Conservation (phyloP, 2,797 vertebrate species). For the Rhinophrynus dorsalis region DNA sequence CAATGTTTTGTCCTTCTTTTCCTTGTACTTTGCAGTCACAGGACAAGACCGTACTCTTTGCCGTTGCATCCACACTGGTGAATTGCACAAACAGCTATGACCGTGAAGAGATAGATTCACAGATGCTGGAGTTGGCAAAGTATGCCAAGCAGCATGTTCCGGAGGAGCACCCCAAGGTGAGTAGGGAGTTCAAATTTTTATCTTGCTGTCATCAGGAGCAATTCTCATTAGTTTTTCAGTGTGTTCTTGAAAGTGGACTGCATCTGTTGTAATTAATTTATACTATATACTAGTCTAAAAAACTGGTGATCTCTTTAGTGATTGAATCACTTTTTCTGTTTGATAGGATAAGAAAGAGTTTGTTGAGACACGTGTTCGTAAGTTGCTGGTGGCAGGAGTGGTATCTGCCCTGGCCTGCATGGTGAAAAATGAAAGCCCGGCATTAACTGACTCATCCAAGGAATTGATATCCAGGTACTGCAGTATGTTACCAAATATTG, state of each 20-base stretch:
- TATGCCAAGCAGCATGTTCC: conserved; percentile 97
- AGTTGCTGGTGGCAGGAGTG: conserved; percentile 84
- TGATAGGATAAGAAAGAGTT: conserved; percentile 83
- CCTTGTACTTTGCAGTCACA: conserved; percentile 72
- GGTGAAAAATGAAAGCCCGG: conserved; percentile 89
- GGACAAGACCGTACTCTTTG: conserved; percentile 91
- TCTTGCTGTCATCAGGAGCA: background rate
- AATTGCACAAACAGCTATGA: conserved; percentile 98
- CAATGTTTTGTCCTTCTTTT: background rate
- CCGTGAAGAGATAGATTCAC: conserved; percentile 88
- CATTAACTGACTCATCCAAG: conserved; percentile 82
- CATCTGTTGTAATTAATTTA: no score
- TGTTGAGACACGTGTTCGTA: conserved; percentile 81
- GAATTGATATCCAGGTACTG: conserved; percentile 94
- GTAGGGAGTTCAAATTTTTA: background rate
- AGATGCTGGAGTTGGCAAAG: conserved; percentile 95
- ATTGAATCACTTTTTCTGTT: background rate
- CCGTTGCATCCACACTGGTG: conserved; percentile 89
- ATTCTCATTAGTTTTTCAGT: no score
- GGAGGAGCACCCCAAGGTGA: conserved; percentile 94
- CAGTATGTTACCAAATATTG: no score
- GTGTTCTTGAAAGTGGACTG: no score
- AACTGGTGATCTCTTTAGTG: background rate
- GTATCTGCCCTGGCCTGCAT: conserved; percentile 92
- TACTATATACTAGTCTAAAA: no score